Percentiles rank a stretch among this genome's conserved stretches.
phyloP scores from a whole-genome alignment of 2,797 vertebrate genomes.

The Naso thynnoides region DNA sequence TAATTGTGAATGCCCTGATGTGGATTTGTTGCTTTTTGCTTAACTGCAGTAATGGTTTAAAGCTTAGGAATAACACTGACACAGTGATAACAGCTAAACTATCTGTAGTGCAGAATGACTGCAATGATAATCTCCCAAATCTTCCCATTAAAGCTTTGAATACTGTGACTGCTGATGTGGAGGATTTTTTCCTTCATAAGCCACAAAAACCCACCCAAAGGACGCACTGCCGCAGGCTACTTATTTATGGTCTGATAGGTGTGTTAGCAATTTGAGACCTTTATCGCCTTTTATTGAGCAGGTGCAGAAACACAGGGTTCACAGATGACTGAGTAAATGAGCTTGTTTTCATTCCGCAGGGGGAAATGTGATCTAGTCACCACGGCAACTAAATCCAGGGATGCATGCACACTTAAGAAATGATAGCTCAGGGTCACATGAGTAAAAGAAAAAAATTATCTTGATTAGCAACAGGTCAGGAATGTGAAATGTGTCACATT shows the following conservation, averaged over 20 bases:
- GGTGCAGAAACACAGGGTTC: conserved; percentile 31
- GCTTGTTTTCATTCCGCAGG: conserved; percentile 59
- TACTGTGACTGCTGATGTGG: background rate
- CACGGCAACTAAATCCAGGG: conserved; percentile 59
- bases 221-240: background rate
- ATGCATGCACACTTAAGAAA: conserved; percentile 33
- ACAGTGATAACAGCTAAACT: no score
- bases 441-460: conserved; percentile 21
- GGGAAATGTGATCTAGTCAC: conserved; percentile 63
- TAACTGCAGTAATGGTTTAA: no score
- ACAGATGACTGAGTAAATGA: conserved; percentile 62
- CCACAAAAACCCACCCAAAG: conserved; percentile 11
- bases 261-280: conserved; percentile 49
- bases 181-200: conserved; percentile 15
- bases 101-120: background rate
- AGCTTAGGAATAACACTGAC: no score
- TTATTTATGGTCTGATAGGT: conserved; percentile 23
- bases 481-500: background rate
- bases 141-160: background rate
- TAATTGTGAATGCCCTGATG: no score
- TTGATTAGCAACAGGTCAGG: conserved; percentile 7
- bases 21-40: no score
- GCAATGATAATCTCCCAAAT: background rate
- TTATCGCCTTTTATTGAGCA: conserved; percentile 46
- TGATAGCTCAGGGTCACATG: conserved; percentile 32